Evolutionary conservation across 2,113 vertebrate species (phyloP).

Genomic region (Spilogale gracilis): DNA sequence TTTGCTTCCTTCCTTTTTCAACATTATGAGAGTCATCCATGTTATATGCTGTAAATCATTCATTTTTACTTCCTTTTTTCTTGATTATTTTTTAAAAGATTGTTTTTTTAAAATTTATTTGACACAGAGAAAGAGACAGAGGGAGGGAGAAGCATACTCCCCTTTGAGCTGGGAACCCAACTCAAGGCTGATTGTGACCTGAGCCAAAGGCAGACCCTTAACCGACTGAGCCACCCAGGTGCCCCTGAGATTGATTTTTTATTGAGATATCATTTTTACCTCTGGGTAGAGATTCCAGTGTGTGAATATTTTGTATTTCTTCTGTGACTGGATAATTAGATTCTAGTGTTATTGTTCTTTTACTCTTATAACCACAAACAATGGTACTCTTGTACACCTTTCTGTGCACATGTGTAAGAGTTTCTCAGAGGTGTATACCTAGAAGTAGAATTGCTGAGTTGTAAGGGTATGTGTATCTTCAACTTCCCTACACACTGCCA

Average conservation of each 20-base stretch:
- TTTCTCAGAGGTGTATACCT: not conserved
- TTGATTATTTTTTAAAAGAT: not conserved
- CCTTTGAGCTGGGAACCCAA: too few relatives aligned
- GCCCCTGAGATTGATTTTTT: not conserved
- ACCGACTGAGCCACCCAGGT: too few relatives aligned
- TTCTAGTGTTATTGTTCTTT: slow-evolving; percentile 29
- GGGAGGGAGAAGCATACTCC: too few relatives aligned
- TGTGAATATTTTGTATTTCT: slow-evolving; percentile 37
- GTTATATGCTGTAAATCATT: not conserved
- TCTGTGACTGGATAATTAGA: not conserved
- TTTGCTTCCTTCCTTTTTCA: not conserved
- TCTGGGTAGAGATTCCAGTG: not conserved
- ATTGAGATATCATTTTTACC: not conserved
- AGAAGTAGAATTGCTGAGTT: not conserved
- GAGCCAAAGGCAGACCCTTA: too few relatives aligned
- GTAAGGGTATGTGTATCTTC: not conserved
- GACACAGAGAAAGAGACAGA: too few relatives aligned
- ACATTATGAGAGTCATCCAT: not conserved
- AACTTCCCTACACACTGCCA: not conserved
- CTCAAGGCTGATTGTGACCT: too few relatives aligned
- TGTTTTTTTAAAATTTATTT: too few relatives aligned
- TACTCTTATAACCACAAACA: not conserved
- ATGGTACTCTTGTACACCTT: not conserved
- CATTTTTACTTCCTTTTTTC: not conserved
- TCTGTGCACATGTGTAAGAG: not conserved